A percentile compares a stretch with the other conserved stretches of the same genome.
Evolutionary conservation across 1,140 invertebrate species (phyloP).

Genomic region (Tetramorium parvispinum): DNA sequence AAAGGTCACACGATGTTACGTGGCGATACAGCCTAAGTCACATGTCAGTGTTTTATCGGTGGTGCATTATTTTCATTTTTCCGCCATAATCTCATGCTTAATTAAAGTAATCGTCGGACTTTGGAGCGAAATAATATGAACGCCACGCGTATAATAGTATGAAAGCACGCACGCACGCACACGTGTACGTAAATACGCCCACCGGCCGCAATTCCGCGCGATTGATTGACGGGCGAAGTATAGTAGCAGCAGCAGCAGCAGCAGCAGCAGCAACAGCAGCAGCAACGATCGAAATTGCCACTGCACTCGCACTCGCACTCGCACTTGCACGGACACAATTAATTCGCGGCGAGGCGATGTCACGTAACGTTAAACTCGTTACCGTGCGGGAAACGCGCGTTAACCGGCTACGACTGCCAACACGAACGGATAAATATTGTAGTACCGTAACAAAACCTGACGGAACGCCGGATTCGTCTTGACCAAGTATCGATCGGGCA

Average conservation of each 20-base stretch:
- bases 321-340: slow-evolving; percentile 27
- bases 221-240: slow-evolving; percentile 49
- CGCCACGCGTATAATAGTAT: not conserved
- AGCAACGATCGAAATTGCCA: slow-evolving; percentile 44
- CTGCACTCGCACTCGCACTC: slow-evolving; percentile 30
- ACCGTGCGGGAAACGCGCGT: slow-evolving; percentile 38
- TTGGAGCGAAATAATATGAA: slow-evolving; percentile 67
- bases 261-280: not conserved
- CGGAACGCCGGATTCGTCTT: slow-evolving; percentile 9
- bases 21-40: slow-evolving; percentile 23
- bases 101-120: slow-evolving; percentile 78
- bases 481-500: not conserved
- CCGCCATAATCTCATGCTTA: slow-evolving; percentile 73
- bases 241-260: not conserved
- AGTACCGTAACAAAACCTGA: slow-evolving; percentile 45
- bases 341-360: slow-evolving; percentile 43
- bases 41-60: slow-evolving; percentile 60
- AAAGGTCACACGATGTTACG: slow-evolving; percentile 63
- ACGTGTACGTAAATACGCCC: not conserved
- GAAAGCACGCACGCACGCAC: not conserved
- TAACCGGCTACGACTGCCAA: slow-evolving; percentile 41
- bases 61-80: slow-evolving; percentile 76
- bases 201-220: slow-evolving; percentile 33
- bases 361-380: slow-evolving; percentile 55
- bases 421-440: slow-evolving; percentile 42